These are phyloP conservation scores for Canis aureus DNA, from an alignment of 2,113 vertebrate genomes.

Conservation along the genomic window DNA sequence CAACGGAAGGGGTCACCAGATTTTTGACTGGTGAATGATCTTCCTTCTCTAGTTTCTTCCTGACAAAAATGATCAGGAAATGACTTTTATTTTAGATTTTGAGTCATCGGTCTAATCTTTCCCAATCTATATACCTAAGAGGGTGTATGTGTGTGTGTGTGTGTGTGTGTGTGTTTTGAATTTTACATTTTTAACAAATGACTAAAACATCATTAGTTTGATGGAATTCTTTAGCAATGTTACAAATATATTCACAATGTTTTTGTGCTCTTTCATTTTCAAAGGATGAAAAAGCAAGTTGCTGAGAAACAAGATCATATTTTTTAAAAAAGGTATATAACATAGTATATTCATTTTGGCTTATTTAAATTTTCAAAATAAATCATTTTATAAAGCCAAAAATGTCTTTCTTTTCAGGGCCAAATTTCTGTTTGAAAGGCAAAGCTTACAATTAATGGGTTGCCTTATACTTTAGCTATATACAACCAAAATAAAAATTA, in stretches of 20 bases:
- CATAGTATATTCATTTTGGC: background rate
- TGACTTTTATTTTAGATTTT: background rate
- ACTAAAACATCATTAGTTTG: background rate
- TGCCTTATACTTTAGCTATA: background rate
- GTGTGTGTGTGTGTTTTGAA: background rate
- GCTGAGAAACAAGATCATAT: background rate
- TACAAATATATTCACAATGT: background rate
- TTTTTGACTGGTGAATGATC: background rate
- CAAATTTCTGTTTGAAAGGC: slow-evolving; percentile 25
- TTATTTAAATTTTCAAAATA: background rate
- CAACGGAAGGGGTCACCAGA: background rate
- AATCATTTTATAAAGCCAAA: slow-evolving; percentile 7
- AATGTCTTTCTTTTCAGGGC: background rate
- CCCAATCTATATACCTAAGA: background rate
- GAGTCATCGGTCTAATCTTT: background rate
- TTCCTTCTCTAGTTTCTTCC: background rate
- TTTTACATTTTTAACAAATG: background rate
- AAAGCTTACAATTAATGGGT: background rate
- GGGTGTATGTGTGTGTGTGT: background rate
- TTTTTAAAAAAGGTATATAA: background rate
- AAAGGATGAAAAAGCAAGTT: background rate
- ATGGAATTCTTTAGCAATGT: background rate
- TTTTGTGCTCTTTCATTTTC: background rate
- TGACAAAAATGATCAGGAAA: background rate
- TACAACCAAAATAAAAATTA: slow-evolving; percentile 22